A percentile compares a stretch with the other conserved stretches of the same genome.
Conservation (phyloP, 35 echinoderm and acorn worm genomes). For the Chiridota heheva region DNA sequence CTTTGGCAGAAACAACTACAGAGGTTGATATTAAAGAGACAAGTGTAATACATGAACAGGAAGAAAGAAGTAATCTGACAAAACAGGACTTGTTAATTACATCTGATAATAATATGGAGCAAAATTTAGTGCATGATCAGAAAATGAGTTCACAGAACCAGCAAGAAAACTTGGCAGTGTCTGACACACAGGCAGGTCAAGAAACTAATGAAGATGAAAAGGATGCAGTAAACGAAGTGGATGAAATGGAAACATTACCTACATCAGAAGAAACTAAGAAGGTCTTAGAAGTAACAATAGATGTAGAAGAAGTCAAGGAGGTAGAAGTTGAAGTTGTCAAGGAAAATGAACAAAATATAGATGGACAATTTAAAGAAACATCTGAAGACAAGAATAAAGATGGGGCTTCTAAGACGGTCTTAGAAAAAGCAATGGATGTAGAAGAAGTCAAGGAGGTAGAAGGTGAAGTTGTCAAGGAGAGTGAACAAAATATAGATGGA, state of each 20-base stretch:
- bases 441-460: constrained; percentile 29
- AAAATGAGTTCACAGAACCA: too few species aligned
- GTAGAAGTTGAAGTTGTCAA: constrained; percentile 2
- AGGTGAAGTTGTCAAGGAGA: neutral
- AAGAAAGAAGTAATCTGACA: neutral
- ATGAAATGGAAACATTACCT: too few species aligned
- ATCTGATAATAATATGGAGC: too few species aligned
- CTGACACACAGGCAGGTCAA: neutral
- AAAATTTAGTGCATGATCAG: too few species aligned
- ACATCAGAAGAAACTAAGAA: too few species aligned
- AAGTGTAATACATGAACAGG: neutral
- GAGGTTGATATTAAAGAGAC: constrained; percentile 9
- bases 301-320: constrained; percentile 19
- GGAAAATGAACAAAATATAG: neutral
- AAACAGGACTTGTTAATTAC: too few species aligned
- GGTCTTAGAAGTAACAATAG: neutral
- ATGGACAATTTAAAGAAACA: neutral
- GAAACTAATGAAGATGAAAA: constrained; percentile 10
- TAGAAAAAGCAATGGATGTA: neutral
- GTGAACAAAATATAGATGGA: neutral
- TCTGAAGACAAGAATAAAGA: neutral
- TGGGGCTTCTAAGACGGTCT: neutral
- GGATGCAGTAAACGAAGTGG: neutral
- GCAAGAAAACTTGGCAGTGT: too few species aligned
- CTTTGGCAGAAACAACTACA: constrained; percentile 11